Conservation (phyloP, 2,888 invertebrate species). For the Melitaea athalia region DNA sequence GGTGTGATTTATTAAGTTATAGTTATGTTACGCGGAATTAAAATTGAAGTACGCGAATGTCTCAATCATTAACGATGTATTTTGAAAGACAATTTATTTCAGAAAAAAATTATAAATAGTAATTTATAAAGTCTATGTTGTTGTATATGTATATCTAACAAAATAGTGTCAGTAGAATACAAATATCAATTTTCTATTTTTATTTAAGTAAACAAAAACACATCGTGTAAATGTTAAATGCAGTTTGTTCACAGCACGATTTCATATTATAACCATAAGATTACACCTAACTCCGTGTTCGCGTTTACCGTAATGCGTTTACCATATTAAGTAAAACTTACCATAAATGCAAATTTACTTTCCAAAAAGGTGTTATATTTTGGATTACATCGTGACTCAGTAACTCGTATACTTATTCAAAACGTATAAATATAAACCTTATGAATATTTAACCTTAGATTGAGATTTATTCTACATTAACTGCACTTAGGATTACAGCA, state of each 20-base stretch:
- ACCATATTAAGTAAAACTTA: slow-evolving; percentile 12
- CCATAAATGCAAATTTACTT: slow-evolving; percentile 24
- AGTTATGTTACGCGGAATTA: slow-evolving; percentile 4
- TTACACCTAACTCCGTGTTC: slow-evolving; percentile 1
- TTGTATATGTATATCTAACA: background rate
- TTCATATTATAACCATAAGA: slow-evolving; percentile 8
- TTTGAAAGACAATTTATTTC: slow-evolving; percentile 2
- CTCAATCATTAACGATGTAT: background rate
- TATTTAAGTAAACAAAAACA: slow-evolving; percentile 4
- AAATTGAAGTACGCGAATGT: background rate
- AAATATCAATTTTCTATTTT: background rate
- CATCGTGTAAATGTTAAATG: background rate
- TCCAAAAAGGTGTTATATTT: slow-evolving; percentile 12
- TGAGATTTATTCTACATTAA: background rate
- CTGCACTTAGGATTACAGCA: background rate
- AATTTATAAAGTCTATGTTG: too few relatives aligned
- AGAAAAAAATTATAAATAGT: background rate
- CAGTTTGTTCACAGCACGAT: background rate
- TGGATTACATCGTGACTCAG: slow-evolving; percentile 20
- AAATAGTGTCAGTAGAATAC: background rate
- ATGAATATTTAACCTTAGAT: background rate
- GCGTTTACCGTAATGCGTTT: slow-evolving; percentile 10
- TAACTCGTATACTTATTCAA: background rate
- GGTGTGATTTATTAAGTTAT: slow-evolving; percentile 17
- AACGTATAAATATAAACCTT: background rate